Evolutionary conservation across 2,888 invertebrate genomes (phyloP).

Genomic region (Leptura quadrifasciata): DNA sequence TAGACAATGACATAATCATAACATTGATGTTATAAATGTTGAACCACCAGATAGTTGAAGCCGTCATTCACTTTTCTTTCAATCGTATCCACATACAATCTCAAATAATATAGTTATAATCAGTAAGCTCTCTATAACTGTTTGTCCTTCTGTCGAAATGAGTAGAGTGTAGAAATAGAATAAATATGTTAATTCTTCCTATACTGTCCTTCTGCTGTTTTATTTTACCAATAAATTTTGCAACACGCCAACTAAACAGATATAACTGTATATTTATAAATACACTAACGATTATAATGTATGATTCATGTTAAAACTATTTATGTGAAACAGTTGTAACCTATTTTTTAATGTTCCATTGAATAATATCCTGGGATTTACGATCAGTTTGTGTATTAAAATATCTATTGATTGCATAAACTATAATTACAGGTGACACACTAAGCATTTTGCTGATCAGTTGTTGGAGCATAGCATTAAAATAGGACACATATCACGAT

Average conservation of each 20-base stretch:
- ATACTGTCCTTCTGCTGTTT: neutral
- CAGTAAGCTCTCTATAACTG: neutral
- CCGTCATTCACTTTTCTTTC: neutral
- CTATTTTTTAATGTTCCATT: constrained; percentile 1
- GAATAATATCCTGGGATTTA: neutral
- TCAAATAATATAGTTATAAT: neutral
- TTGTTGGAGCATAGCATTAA: neutral
- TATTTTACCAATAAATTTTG: neutral
- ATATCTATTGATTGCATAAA: neutral
- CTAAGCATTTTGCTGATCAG: neutral
- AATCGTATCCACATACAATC: neutral
- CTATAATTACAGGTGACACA: neutral
- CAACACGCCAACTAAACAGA: neutral
- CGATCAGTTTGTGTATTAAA: neutral
- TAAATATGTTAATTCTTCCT: neutral
- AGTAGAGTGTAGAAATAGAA: neutral
- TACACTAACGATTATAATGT: neutral
- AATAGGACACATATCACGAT: neutral
- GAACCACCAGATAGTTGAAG: neutral
- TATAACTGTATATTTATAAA: neutral
- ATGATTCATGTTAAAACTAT: constrained; percentile 9
- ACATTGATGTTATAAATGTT: neutral
- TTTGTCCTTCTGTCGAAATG: neutral
- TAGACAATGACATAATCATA: neutral
- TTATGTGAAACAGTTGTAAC: neutral